Conservation (phyloP, 2,797 vertebrate genomes). For the Helostoma temminkii region DNA sequence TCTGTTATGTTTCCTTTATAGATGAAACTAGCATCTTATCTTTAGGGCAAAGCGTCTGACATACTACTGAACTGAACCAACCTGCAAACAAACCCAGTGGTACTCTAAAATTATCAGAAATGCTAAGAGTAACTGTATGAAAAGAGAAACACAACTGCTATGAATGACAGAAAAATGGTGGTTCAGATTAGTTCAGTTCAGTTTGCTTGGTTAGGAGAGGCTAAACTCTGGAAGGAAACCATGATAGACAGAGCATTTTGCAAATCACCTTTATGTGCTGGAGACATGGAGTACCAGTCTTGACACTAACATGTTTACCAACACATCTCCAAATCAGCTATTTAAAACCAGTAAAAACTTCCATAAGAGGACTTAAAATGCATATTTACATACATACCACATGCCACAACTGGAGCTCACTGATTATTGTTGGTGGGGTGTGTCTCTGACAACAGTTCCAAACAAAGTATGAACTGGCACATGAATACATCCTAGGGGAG, state of each 20-base stretch:
- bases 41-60: neutral
- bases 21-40: no score
- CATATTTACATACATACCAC: conserved; percentile 69
- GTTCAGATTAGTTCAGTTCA: conserved; percentile 11
- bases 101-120: neutral
- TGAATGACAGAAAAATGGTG: conserved; percentile 14
- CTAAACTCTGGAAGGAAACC: conserved; percentile 1
- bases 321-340: conserved; percentile 33
- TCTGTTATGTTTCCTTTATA: no score
- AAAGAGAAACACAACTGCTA: no score
- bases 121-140: neutral
- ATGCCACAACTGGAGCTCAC: neutral
- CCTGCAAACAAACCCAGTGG: neutral
- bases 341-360: conserved; percentile 19
- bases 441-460: neutral
- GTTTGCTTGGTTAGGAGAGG: conserved; percentile 4
- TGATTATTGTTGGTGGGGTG: neutral
- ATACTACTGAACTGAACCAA: neutral
- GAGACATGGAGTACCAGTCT: neutral
- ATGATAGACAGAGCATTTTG: neutral
- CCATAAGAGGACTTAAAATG: conserved; percentile 56
- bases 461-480: neutral
- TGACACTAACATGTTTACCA: neutral
- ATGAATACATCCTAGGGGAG: neutral
- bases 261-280: neutral